A percentile compares a stretch with the other conserved stretches of the same genome.
Evolutionary conservation across 2,113 vertebrate genomes (phyloP).

Genomic region (Psilopsiagon aurifrons): DNA sequence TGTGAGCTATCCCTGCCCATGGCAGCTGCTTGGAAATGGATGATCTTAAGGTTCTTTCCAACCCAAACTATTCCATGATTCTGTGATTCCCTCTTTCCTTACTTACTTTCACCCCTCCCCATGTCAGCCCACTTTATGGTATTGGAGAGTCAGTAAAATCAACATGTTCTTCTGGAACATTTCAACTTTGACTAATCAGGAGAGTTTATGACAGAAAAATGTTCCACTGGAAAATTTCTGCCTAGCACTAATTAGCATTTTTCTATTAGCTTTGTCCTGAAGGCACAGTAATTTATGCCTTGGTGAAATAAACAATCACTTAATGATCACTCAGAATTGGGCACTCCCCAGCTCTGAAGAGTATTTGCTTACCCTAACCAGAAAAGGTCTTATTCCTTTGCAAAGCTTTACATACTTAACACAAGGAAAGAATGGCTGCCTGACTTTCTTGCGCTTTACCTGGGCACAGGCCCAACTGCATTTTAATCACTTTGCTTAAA

Average conservation of each 20-base stretch:
- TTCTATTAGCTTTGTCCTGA: constrained; percentile 65
- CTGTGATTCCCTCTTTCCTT: neutral
- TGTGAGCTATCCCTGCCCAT: neutral
- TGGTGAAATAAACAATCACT: constrained; percentile 46
- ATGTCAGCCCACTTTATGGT: neutral
- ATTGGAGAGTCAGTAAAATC: neutral
- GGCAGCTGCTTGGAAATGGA: neutral
- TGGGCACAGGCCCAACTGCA: neutral
- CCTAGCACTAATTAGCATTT: constrained; percentile 49
- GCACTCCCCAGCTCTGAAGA: constrained; percentile 11
- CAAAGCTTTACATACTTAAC: constrained; percentile 9
- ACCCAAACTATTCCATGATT: neutral
- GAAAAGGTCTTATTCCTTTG: neutral
- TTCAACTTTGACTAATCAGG: constrained; percentile 41
- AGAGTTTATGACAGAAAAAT: constrained; percentile 48
- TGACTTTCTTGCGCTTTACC: constrained; percentile 6
- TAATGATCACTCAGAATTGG: constrained; percentile 37
- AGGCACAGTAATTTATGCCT: constrained; percentile 45
- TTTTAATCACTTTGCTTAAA: constrained; percentile 25
- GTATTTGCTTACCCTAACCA: constrained; percentile 39
- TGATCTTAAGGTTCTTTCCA: neutral
- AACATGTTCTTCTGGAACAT: constrained; percentile 17
- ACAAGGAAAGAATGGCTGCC: neutral
- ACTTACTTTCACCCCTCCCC: neutral
- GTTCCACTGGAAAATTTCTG: constrained; percentile 62